Percentiles rank a stretch among this genome's conserved stretches.
These are phyloP conservation scores for Oreochromis tanganicae DNA, from an alignment of 2,113 vertebrate genomes.

Conservation along the genomic window DNA sequence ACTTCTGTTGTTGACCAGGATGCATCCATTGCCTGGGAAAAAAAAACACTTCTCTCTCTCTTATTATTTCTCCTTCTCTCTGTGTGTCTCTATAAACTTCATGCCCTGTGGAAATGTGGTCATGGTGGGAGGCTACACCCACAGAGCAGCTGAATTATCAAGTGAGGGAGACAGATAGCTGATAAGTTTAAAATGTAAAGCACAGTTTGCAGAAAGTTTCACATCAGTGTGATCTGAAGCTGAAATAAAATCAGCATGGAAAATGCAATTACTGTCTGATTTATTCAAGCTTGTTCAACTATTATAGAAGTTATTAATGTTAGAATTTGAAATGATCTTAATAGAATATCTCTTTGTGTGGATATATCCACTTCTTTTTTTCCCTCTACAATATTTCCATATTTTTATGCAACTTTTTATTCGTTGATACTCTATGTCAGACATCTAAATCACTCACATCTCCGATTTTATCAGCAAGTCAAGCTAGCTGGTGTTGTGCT, in stretches of 20 bases:
- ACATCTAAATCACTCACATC: not conserved
- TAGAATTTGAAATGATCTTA: not conserved
- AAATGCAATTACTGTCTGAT: not conserved
- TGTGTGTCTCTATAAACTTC: not conserved
- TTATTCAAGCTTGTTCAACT: not conserved
- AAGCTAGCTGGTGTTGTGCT: not conserved
- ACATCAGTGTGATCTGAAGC: not conserved
- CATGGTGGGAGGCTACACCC: not conserved
- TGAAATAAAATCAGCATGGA: not conserved
- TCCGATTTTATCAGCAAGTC: not conserved
- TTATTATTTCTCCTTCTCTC: not conserved
- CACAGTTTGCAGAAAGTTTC: not conserved
- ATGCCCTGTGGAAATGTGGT: not conserved
- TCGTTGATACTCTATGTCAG: not conserved
- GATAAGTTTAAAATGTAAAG: not conserved
- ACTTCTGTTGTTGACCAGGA: slow-evolving; percentile 57
- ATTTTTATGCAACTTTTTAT: not conserved
- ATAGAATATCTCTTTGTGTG: not conserved
- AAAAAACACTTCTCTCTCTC: not conserved
- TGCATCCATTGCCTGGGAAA: slow-evolving; percentile 8
- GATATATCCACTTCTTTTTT: not conserved
- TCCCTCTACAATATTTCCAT: not conserved
- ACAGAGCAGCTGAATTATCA: not conserved
- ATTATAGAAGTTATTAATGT: not conserved
- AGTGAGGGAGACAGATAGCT: not conserved